These are phyloP conservation scores for Caradrina kadenii DNA, from an alignment of 2,888 invertebrate species.

Conservation along the genomic window DNA sequence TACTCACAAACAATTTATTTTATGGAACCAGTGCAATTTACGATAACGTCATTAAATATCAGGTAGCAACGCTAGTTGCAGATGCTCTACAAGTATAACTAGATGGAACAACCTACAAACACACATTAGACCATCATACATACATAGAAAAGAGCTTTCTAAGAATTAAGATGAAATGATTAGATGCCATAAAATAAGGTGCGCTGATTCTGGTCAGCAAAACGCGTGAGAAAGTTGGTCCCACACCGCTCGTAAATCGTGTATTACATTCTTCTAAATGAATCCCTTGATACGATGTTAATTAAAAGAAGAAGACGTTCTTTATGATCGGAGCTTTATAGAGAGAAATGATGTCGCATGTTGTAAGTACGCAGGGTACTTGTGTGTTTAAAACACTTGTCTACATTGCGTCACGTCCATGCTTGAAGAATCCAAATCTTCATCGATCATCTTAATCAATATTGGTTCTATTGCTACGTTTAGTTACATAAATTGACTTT, in stretches of 20 bases:
- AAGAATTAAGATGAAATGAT: conserved; percentile 65
- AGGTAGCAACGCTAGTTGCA: conserved; percentile 28
- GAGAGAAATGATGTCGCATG: conserved; percentile 74
- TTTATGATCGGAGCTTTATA: conserved; percentile 69
- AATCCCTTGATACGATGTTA: conserved; percentile 84
- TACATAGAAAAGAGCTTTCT: conserved; percentile 60
- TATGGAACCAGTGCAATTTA: conserved; percentile 33
- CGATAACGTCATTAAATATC: conserved; percentile 44
- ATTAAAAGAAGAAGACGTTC: conserved; percentile 84
- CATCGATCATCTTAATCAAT: conserved; percentile 82
- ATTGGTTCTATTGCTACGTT: conserved; percentile 82
- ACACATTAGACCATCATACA: conserved; percentile 41
- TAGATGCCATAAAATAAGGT: conserved; percentile 73
- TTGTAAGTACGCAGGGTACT: conserved; percentile 64
- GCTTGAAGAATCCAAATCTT: conserved; percentile 73
- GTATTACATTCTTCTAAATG: conserved; percentile 80
- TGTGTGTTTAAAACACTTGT: conserved; percentile 68
- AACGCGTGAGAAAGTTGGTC: conserved; percentile 83
- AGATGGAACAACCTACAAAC: conserved; percentile 54
- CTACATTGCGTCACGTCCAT: conserved; percentile 72
- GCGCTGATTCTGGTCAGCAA: conserved; percentile 76
- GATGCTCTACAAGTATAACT: conserved; percentile 32
- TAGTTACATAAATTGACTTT: conserved; percentile 85
- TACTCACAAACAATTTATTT: conserved; percentile 12
- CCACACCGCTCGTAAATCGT: conserved; percentile 79